Conservation (phyloP, 2,888 invertebrate species). For the Hirtodrosophila alboralis region DNA sequence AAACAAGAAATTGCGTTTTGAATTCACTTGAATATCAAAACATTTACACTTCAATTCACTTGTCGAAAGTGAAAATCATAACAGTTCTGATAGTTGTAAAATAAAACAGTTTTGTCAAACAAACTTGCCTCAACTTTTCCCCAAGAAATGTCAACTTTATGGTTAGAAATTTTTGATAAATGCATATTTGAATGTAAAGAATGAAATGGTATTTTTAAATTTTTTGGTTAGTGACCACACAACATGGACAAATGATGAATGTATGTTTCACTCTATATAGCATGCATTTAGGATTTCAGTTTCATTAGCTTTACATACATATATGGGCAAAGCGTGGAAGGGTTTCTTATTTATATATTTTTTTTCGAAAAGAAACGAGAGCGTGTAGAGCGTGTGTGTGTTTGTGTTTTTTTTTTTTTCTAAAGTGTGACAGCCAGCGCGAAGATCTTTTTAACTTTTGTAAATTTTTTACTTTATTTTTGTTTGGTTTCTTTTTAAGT, state of each 20-base stretch:
- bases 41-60: too few relatives aligned
- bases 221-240: constrained; percentile 16
- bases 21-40: too few relatives aligned
- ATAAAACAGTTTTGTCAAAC: too few relatives aligned
- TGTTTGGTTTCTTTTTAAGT: constrained; percentile 5
- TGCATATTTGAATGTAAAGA: neutral
- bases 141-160: too few relatives aligned
- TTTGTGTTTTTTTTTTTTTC: constrained; percentile 25
- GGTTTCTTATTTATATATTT: constrained; percentile 1
- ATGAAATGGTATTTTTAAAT: constrained; percentile 7
- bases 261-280: neutral
- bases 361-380: neutral
- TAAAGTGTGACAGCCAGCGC: constrained; percentile 51
- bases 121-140: too few relatives aligned
- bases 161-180: constrained; percentile 2
- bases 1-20: too few relatives aligned
- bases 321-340: constrained; percentile 2
- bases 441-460: constrained; percentile 23
- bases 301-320: constrained; percentile 19
- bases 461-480: constrained; percentile 17
- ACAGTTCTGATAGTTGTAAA: too few relatives aligned
- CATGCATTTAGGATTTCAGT: constrained; percentile 16
- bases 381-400: constrained; percentile 16
- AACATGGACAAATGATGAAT: constrained; percentile 16
- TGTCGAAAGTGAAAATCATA: too few relatives aligned